These are phyloP conservation scores for Orchesella flavescens DNA, from an alignment of 2,888 invertebrate species.

Conservation along the genomic window DNA sequence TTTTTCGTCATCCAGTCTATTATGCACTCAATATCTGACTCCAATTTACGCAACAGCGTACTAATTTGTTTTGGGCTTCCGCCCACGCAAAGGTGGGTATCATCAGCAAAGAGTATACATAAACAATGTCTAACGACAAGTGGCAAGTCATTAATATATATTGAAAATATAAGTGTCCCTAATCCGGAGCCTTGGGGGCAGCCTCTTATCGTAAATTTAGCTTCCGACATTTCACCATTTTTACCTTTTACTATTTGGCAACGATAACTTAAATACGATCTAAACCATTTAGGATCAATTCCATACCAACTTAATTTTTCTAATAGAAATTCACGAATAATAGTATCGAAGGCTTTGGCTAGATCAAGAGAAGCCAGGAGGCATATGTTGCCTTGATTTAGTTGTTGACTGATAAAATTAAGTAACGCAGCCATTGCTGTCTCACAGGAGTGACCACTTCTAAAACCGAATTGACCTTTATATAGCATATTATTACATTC, in stretches of 20 bases:
- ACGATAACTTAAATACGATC: conserved; percentile 19
- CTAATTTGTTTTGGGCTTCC: neutral
- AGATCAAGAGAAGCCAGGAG: conserved; percentile 12
- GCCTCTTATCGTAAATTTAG: neutral
- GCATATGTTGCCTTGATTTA: conserved; percentile 10
- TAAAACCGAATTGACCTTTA: conserved; percentile 14
- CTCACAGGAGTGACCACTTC: conserved; percentile 2
- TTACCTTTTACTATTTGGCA: neutral
- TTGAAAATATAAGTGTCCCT: neutral
- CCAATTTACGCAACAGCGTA: neutral
- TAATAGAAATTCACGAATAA: neutral
- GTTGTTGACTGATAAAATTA: neutral
- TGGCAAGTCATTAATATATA: neutral
- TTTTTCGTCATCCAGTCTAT: neutral
- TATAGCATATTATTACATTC: conserved; percentile 1
- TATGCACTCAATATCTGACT: neutral
- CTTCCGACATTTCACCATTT: neutral
- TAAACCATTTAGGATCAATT: conserved; percentile 18
- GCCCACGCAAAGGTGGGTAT: neutral
- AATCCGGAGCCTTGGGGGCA: neutral
- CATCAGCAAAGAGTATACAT: neutral
- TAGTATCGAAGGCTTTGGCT: conserved; percentile 24
- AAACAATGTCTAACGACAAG: neutral
- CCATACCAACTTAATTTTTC: conserved; percentile 28
- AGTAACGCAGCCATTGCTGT: neutral